A percentile compares a stretch with the other conserved stretches of the same genome.
Evolutionary conservation across 2,797 vertebrate species (phyloP).

Genomic region (Gymnothorax javanicus): DNA sequence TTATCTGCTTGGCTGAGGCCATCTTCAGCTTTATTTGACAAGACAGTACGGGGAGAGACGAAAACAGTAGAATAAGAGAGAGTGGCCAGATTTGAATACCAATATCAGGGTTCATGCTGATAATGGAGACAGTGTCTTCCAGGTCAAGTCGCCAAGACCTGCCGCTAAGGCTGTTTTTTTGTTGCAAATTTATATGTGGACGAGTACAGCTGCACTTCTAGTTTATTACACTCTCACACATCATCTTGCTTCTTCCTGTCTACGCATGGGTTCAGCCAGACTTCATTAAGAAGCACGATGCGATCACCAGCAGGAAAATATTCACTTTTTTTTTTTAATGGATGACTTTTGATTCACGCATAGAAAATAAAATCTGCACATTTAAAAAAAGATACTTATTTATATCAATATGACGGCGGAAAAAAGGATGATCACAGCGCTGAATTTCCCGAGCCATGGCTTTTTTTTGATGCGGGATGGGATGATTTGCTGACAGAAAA

Average conservation of each 20-base stretch:
- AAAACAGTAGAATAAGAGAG: too few relatives aligned
- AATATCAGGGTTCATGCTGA: too few relatives aligned
- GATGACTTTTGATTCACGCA: neutral
- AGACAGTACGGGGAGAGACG: too few relatives aligned
- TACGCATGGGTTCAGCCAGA: neutral
- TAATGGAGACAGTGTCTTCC: too few relatives aligned
- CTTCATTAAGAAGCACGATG: neutral
- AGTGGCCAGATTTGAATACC: too few relatives aligned
- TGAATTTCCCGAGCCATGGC: neutral
- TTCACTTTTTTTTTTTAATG: neutral
- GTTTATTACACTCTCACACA: neutral
- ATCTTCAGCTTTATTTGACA: too few relatives aligned
- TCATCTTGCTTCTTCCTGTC: neutral
- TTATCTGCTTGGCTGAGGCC: too few relatives aligned
- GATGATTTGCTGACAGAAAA: neutral
- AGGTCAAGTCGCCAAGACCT: too few relatives aligned
- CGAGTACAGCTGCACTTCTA: neutral
- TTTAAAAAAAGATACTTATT: neutral
- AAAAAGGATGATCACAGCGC: neutral
- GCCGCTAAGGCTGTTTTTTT: too few relatives aligned
- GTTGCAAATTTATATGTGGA: neutral
- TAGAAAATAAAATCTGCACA: neutral
- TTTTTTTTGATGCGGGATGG: neutral
- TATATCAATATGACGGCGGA: neutral
- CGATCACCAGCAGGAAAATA: neutral